Evolutionary conservation across 23 tunicate genomes (phyloP).

Genomic region (Styela clava): DNA sequence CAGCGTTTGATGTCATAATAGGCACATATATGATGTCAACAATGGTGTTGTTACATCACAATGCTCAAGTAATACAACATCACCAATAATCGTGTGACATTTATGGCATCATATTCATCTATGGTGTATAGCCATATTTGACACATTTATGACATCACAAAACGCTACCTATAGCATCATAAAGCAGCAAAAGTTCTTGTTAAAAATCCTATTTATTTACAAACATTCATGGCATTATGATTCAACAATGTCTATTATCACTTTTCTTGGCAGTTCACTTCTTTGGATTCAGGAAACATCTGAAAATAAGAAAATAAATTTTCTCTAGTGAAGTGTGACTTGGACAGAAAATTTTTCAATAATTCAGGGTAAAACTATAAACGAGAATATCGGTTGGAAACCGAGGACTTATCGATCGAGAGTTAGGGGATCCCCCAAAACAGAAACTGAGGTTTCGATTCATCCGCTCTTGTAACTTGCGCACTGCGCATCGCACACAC

Average conservation of each 20-base stretch:
- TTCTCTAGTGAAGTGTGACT: too few species aligned
- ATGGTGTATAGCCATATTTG: not conserved
- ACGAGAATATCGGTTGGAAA: too few species aligned
- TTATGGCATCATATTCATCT: not conserved
- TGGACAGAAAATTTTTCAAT: too few species aligned
- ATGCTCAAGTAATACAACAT: not conserved
- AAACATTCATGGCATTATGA: not conserved
- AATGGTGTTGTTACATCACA: not conserved
- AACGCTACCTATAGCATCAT: not conserved
- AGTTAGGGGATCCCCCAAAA: too few species aligned
- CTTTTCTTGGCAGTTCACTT: not conserved
- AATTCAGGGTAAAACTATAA: too few species aligned
- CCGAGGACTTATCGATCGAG: too few species aligned
- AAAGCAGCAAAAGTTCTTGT: not conserved
- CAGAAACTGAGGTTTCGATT: too few species aligned
- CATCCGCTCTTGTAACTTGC: too few species aligned
- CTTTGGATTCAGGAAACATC: not conserved
- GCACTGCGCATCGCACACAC: too few species aligned
- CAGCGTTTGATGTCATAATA: not conserved
- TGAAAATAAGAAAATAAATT: too few species aligned
- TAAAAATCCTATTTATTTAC: not conserved
- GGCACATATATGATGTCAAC: not conserved
- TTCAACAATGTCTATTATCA: not conserved
- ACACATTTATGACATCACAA: not conserved
- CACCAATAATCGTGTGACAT: not conserved